Evolutionary conservation across 2,888 invertebrate genomes (phyloP).

Genomic region (Parnassius orleans): DNA sequence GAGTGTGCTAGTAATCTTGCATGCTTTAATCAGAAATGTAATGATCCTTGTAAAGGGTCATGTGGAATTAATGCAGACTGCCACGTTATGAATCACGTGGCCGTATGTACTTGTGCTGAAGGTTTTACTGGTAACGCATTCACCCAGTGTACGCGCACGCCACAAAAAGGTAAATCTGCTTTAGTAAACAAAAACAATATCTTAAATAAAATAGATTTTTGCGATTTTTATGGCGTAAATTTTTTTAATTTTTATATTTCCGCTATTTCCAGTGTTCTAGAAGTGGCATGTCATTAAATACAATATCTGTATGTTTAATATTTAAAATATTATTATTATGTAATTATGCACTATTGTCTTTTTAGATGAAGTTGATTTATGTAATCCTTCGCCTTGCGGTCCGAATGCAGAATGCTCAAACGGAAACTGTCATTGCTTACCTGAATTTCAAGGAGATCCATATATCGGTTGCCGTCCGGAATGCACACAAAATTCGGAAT

Average conservation of each 20-base stretch:
- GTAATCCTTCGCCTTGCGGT: constrained; percentile 85
- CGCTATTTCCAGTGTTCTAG: not conserved
- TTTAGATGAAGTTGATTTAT: constrained; percentile 79
- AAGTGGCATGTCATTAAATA: not conserved
- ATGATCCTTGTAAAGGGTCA: constrained; percentile 86
- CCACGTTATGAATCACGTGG: constrained; percentile 82
- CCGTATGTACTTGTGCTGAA: constrained; percentile 81
- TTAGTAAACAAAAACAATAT: no score
- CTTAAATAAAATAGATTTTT: no score
- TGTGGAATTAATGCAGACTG: constrained; percentile 83
- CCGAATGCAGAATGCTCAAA: constrained; percentile 86
- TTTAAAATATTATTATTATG: not conserved
- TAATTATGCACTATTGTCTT: constrained; percentile 26
- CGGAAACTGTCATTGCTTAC: constrained; percentile 86
- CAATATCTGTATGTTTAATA: not conserved
- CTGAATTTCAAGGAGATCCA: constrained; percentile 89
- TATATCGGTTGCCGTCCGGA: constrained; percentile 89
- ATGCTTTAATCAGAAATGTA: constrained; percentile 85
- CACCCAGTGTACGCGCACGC: constrained; percentile 67
- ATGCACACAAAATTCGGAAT: constrained; percentile 88
- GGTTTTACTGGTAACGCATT: constrained; percentile 84
- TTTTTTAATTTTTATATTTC: no score
- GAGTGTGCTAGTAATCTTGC: constrained; percentile 85
- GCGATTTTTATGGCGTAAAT: no score
- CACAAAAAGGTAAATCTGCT: constrained; percentile 53